A percentile compares a stretch with the other conserved stretches of the same genome.
These are phyloP conservation scores for Leptopilina syphax DNA, from an alignment of 2,888 invertebrate species.

Conservation along the genomic window DNA sequence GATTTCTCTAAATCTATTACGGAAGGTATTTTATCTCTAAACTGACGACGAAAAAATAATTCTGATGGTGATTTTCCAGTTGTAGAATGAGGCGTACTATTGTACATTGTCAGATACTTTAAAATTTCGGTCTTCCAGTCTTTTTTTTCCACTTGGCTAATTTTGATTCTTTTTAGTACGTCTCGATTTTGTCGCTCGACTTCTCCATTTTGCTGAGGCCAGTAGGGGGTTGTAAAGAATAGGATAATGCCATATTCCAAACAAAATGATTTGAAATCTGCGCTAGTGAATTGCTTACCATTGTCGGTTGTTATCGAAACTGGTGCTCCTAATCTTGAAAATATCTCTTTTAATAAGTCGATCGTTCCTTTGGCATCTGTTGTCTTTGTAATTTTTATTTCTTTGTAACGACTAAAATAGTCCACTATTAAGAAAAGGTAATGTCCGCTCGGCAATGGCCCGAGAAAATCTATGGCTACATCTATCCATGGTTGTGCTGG, in stretches of 20 bases:
- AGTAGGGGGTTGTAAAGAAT: too few relatives aligned
- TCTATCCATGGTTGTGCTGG: slow-evolving; percentile 40
- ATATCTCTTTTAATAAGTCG: background rate
- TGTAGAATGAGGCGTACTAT: too few relatives aligned
- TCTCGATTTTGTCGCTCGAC: too few relatives aligned
- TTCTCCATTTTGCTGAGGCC: too few relatives aligned
- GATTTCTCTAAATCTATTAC: too few relatives aligned
- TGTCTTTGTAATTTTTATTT: slow-evolving; percentile 42
- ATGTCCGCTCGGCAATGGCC: slow-evolving; percentile 52
- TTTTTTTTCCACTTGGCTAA: too few relatives aligned
- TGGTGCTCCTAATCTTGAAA: slow-evolving; percentile 4
- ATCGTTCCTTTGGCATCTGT: background rate
- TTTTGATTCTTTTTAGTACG: too few relatives aligned
- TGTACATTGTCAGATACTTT: too few relatives aligned
- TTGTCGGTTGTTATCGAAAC: background rate
- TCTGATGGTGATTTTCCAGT: too few relatives aligned
- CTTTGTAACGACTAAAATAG: slow-evolving; percentile 56
- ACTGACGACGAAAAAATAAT: too few relatives aligned
- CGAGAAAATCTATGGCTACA: slow-evolving; percentile 54
- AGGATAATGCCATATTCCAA: background rate
- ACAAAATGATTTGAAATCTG: background rate
- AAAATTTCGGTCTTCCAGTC: too few relatives aligned
- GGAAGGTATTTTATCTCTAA: too few relatives aligned
- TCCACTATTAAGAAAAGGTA: slow-evolving; percentile 51
- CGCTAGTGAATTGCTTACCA: background rate